Conservation (phyloP, 2,888 invertebrate species). For the Plemyria rubiginata region DNA sequence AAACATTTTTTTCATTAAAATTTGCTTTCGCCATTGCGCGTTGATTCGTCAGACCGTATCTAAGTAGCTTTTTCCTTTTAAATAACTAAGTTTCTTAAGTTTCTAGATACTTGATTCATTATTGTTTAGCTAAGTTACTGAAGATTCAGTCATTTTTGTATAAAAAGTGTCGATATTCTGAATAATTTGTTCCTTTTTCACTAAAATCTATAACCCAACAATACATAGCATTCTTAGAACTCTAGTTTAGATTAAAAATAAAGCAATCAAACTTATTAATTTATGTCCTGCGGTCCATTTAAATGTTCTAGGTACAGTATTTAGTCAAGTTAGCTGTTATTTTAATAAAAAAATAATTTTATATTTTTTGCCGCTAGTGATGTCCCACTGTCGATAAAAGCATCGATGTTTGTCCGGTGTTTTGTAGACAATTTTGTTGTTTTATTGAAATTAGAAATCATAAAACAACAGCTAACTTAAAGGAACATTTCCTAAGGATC, state of each 20-base stretch:
- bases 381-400: slow-evolving; percentile 16
- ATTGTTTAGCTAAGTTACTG: neutral
- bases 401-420: slow-evolving; percentile 5
- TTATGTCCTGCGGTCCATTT: slow-evolving; percentile 48
- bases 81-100: neutral
- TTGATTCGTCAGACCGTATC: neutral
- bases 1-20: neutral
- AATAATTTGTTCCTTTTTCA: slow-evolving; percentile 29
- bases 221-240: slow-evolving; percentile 69
- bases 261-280: slow-evolving; percentile 61
- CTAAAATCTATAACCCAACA: slow-evolving; percentile 62
- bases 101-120: neutral
- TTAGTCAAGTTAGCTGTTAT: slow-evolving; percentile 51
- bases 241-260: slow-evolving; percentile 65
- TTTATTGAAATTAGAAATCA: slow-evolving; percentile 25
- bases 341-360: slow-evolving; percentile 33
- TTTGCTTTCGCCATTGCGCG: neutral
- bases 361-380: slow-evolving; percentile 10
- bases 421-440: slow-evolving; percentile 35
- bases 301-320: slow-evolving; percentile 56
- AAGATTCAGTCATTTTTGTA: slow-evolving; percentile 5
- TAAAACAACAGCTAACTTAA: slow-evolving; percentile 51
- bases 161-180: slow-evolving; percentile 14
- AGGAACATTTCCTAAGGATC: slow-evolving; percentile 45
- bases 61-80: neutral